Evolutionary conservation across 2,113 vertebrate species (phyloP), one percentile per base, ranked within the genome.

Genomic region (Mola mola): DNA sequence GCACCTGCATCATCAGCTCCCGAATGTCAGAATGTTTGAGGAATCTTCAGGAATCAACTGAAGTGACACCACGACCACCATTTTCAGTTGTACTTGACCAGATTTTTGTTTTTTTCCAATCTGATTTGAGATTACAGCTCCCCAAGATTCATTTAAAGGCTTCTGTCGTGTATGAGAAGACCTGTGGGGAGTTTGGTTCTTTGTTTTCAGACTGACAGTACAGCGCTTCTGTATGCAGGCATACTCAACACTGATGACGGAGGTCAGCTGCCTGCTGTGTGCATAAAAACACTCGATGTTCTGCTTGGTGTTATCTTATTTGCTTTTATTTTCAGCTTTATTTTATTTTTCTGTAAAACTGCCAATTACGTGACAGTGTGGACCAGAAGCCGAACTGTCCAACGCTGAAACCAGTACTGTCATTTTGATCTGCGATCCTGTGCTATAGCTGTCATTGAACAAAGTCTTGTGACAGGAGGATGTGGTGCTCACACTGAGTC

Each of bases 181-280:
- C 62, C 21, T 64, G 41, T 1, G 2, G 52, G n/a, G 42, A 51
- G 71, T 63, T 52, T 5, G n/a, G 38, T 52, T 25, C 41, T 26
- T 41, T 40, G 8, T 44, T 28, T 65, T 22, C 58, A 62, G 61
- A 78, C 58, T 53, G 52, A 67, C 31, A 42, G 19, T 16, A n/a
- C 47, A 78, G 55, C 1, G 37, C 64, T 78, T 71, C 70, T 77
- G 63, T 68, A 79, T 87, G 77, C 79, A 63, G 72, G 79, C 79
- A 41, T 71, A 81, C 77, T 78, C 46, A 2, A 60, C 61, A 44
- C 38, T 41, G 44, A 79, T 51, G 64, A 62, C 26, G 25, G 60
- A 20, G 19, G 51, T 65, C 66, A 57, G 15, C 57, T 62, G 60
- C 62, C 61, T 59, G 44, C 60, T 46, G 46, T 63, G 51, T 70